Base-by-base conservation (phyloP, 2,797 vertebrate species). In the Echeneis naucrates region DNA sequence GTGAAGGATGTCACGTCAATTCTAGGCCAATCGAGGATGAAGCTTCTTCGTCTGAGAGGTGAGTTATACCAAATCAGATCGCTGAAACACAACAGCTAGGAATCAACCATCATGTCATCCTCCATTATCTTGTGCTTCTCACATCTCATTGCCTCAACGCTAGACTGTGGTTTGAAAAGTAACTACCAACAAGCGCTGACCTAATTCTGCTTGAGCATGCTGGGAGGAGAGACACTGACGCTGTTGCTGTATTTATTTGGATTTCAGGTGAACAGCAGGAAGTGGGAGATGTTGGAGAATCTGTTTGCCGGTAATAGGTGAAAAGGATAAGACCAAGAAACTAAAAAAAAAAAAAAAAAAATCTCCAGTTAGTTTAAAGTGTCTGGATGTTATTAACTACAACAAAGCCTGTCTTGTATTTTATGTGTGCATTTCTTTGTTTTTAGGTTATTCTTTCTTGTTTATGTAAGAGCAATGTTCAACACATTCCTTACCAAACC, bases 101-200 rank as follows among this genome's bases (percentile, higher is more conserved):
- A 45, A 33, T 26, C 27, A 2, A 6, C 12, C 33, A 52, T 69
- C 19, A 13, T 48, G 48, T 71, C 42, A 37, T 54, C 35, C 65
- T n/a, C 23, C 32, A 53, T 71, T 67, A 42, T 75, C 57, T 66
- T 2, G 5, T 13, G 9, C 50, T 47, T 24, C 54, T 48, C 45
- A 26, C 51, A 11, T 73, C 32, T 38, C 42, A 1, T 14, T 21
- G 40, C 54, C 40, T 67, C 57, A 8, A 67, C 2, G 0, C 57
- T 12, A 71, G 56, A 81, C 27, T 27, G 32, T 57, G 10, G 71
- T 63, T 58, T 38, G 63, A 42, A 42, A 56, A 73, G 72, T 70
- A 82, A 71, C 81, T 24, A 73, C 73, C 80, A 66, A 30, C 52
- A 55, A 77, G 66, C 60, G 67, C 60, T 85, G 86, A 86, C 85